Percentiles rank a stretch among this genome's conserved stretches.
These are phyloP conservation scores for Notarius lentiginosus DNA, from an alignment of 2,113 vertebrate species.

Conservation along the genomic window DNA sequence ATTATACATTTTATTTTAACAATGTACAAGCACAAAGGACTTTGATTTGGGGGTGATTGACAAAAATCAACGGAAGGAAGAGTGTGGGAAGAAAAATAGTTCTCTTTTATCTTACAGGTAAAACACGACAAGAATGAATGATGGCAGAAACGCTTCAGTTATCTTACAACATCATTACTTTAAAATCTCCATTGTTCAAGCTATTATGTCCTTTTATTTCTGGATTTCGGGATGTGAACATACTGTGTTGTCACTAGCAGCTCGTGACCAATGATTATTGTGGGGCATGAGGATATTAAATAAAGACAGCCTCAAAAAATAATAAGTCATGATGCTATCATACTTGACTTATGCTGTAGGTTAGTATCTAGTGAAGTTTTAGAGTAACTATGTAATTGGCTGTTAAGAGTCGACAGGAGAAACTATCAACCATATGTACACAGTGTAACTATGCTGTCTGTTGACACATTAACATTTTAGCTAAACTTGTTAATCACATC, in stretches of 20 bases:
- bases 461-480: background rate
- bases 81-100: slow-evolving; percentile 42
- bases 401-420: background rate
- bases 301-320: background rate
- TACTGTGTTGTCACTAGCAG: background rate
- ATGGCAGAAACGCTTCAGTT: background rate
- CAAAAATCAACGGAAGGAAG: slow-evolving; percentile 14
- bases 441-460: too few species aligned
- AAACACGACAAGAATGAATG: slow-evolving; percentile 17
- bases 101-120: slow-evolving; percentile 33
- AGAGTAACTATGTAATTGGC: background rate
- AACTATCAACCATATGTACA: background rate
- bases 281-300: background rate
- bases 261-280: background rate
- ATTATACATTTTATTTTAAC: slow-evolving; percentile 29
- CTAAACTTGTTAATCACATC: background rate
- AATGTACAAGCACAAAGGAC: slow-evolving; percentile 38
- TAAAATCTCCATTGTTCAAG: slow-evolving; percentile 3
- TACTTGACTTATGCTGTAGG: background rate
- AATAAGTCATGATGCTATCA: background rate
- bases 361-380: background rate
- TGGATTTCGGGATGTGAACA: background rate
- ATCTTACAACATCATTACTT: background rate
- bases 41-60: slow-evolving; percentile 39
- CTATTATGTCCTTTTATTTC: background rate